A percentile compares a stretch with the other conserved stretches of the same genome.
Conservation (phyloP, 2,888 invertebrate genomes). For the Drosophila yooni region DNA sequence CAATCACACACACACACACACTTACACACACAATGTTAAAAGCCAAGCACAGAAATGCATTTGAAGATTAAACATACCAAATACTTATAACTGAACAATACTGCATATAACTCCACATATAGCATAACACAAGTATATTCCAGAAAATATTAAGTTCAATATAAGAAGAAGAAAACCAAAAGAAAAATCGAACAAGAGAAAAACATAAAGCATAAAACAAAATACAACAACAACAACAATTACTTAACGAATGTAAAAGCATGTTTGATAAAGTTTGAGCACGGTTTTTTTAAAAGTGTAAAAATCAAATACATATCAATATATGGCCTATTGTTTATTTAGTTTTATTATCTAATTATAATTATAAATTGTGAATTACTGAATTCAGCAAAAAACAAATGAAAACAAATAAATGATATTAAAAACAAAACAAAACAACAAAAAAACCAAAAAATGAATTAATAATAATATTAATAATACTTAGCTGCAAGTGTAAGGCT, state of each 20-base stretch:
- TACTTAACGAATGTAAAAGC: constrained; percentile 45
- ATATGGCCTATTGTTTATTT: constrained; percentile 84
- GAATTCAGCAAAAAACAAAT: constrained; percentile 9
- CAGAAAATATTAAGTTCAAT: constrained; percentile 30
- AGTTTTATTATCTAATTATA: constrained; percentile 67
- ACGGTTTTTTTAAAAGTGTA: constrained; percentile 81
- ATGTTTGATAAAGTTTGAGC: constrained; percentile 63
- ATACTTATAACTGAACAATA: constrained; percentile 54
- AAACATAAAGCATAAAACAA: constrained; percentile 9
- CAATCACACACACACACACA: constrained; percentile 33
- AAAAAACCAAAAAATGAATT: constrained; percentile 8
- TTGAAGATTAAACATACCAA: constrained; percentile 60
- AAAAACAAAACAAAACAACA: not conserved
- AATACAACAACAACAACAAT: constrained; percentile 24
- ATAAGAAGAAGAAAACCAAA: constrained; percentile 5
- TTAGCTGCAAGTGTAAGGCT: constrained; percentile 60
- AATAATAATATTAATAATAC: constrained; percentile 32
- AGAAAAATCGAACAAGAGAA: constrained; percentile 2
- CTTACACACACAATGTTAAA: constrained; percentile 51
- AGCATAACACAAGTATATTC: constrained; percentile 29
- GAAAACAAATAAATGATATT: not conserved
- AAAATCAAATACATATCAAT: constrained; percentile 85
- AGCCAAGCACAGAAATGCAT: constrained; percentile 69
- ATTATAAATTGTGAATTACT: constrained; percentile 40
- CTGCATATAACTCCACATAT: constrained; percentile 42